Evolutionary conservation across 2,113 vertebrate genomes (phyloP).

Genomic region (Oreotrochilus melanogaster): DNA sequence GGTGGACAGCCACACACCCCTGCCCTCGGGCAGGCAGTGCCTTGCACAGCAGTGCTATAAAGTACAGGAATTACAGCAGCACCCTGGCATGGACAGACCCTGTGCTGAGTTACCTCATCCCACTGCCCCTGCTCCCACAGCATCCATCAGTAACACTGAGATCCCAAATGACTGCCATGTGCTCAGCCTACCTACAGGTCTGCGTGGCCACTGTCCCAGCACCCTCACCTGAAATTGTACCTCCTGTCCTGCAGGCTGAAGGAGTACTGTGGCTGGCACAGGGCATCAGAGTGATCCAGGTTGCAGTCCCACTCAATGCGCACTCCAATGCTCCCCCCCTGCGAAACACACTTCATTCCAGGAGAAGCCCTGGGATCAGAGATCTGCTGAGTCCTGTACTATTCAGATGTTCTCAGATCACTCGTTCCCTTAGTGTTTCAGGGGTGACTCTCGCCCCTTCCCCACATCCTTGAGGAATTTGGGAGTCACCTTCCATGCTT

Average conservation of each 20-base stretch:
- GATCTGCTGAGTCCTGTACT: neutral
- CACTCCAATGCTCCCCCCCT: conserved; percentile 76
- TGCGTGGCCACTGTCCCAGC: fast-evolving
- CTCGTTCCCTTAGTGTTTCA: neutral
- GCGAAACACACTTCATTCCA: neutral
- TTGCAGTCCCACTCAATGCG: conserved; percentile 74
- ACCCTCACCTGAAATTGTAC: conserved; percentile 79
- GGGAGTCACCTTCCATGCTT: neutral
- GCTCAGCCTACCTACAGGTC: neutral
- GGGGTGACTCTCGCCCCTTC: neutral
- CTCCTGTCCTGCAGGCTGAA: conserved; percentile 73
- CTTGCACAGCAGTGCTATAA: neutral
- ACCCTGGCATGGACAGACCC: fast-evolving
- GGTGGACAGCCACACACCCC: fast-evolving
- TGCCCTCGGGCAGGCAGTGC: neutral
- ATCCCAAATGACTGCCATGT: fast-evolving
- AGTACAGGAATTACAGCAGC: neutral
- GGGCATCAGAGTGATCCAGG: conserved; percentile 34
- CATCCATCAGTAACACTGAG: neutral
- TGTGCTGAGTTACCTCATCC: neutral
- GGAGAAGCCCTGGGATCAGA: neutral
- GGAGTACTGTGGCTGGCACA: conserved; percentile 73
- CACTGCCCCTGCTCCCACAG: neutral
- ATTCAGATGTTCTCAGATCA: neutral
- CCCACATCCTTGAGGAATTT: neutral